A percentile compares a stretch with the other conserved stretches of the same genome.
phyloP scores from a whole-genome alignment of 1,140 invertebrate genomes.

The Phortica variegata region DNA sequence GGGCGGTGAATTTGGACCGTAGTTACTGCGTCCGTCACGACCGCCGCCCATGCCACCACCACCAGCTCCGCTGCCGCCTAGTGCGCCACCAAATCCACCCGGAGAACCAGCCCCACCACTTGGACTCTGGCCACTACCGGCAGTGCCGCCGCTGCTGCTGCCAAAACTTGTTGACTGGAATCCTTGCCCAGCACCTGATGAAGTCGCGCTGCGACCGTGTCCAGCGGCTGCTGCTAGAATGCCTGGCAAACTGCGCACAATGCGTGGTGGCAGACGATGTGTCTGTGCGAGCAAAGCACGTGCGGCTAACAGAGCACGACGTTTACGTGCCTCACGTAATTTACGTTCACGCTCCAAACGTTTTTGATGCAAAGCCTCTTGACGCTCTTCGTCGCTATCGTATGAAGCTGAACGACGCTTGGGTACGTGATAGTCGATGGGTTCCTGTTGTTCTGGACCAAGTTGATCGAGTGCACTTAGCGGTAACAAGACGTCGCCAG shows the following conservation, averaged over 20 bases:
- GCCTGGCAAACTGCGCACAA: slow-evolving; percentile 50
- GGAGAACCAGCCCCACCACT: slow-evolving; percentile 60
- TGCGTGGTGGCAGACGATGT: slow-evolving; percentile 59
- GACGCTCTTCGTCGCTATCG: slow-evolving; percentile 59
- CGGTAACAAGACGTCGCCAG: slow-evolving; percentile 44
- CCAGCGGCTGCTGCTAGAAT: slow-evolving; percentile 72
- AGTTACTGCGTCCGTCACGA: slow-evolving; percentile 74
- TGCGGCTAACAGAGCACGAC: slow-evolving; percentile 49
- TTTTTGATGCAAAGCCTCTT: slow-evolving; percentile 21
- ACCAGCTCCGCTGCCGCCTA: slow-evolving; percentile 63
- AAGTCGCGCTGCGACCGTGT: slow-evolving; percentile 68
- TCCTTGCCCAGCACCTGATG: slow-evolving; percentile 54
- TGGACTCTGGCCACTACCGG: slow-evolving; percentile 58
- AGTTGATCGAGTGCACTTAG: slow-evolving; percentile 56
- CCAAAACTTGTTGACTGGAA: slow-evolving; percentile 52
- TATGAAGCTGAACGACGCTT: slow-evolving; percentile 70
- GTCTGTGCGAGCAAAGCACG: slow-evolving; percentile 40
- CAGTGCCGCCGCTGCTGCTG: slow-evolving; percentile 44
- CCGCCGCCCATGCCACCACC: slow-evolving; percentile 73
- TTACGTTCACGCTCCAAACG: slow-evolving; percentile 39
- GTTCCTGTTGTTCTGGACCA: slow-evolving; percentile 73
- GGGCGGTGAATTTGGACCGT: slow-evolving; percentile 79
- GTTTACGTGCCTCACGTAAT: slow-evolving; percentile 39
- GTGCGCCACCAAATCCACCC: slow-evolving; percentile 61
- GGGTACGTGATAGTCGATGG: slow-evolving; percentile 84